Percentiles rank a stretch among this genome's conserved stretches.
These are phyloP conservation scores for Timema cristinae DNA, from an alignment of 2,888 invertebrate species.

Conservation along the genomic window DNA sequence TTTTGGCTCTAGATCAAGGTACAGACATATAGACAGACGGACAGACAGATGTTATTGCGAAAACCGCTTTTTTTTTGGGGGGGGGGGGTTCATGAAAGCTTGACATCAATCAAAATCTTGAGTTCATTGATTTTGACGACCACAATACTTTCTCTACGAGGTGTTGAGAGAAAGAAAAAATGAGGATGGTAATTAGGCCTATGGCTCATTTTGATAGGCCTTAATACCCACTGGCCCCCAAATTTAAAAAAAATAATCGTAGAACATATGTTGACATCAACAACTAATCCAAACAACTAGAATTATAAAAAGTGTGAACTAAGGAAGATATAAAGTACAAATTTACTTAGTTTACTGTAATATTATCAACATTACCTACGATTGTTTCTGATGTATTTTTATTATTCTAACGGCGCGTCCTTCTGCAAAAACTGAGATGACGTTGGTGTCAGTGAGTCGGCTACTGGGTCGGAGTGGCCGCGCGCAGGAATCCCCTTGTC, in stretches of 20 bases:
- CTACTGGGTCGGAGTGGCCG: neutral
- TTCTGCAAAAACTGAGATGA: neutral
- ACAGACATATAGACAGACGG: too few species aligned
- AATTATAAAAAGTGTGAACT: conserved; percentile 4
- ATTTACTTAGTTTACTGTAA: conserved; percentile 9
- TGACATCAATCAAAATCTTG: too few species aligned
- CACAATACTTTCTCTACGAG: too few species aligned
- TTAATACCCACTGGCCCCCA: neutral
- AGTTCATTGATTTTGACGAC: too few species aligned
- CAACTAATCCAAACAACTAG: neutral
- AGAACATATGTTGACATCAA: neutral
- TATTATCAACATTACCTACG: neutral
- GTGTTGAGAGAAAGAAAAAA: neutral
- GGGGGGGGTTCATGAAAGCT: too few species aligned
- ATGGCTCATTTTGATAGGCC: conserved; percentile 3
- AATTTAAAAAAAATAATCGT: neutral
- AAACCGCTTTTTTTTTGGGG: too few species aligned
- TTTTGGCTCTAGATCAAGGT: too few species aligned
- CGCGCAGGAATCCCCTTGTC: neutral
- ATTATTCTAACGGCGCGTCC: neutral
- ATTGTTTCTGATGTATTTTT: conserved; percentile 1
- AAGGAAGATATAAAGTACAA: conserved; percentile 1
- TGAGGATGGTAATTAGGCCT: neutral
- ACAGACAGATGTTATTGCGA: too few species aligned
- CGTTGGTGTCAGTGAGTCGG: neutral